These are phyloP conservation scores for Zosterops borbonicus DNA, from an alignment of 2,113 vertebrate genomes.

Conservation along the genomic window DNA sequence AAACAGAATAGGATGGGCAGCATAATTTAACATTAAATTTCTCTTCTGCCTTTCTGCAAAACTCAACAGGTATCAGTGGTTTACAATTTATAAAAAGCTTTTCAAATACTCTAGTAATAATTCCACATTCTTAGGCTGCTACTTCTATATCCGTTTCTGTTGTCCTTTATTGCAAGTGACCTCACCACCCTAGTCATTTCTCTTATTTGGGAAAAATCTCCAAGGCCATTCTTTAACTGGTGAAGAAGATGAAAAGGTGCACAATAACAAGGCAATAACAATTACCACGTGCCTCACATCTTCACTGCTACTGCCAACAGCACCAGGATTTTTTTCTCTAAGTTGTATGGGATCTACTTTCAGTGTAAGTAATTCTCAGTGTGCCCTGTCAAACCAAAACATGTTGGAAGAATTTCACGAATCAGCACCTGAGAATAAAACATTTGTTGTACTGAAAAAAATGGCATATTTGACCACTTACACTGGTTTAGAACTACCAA, in stretches of 20 bases:
- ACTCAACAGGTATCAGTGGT: background rate
- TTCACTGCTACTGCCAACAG: background rate
- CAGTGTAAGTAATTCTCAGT: background rate
- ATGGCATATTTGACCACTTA: background rate
- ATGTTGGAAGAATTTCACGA: background rate
- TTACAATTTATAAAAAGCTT: background rate
- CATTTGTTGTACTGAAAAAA: background rate
- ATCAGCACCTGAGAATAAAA: background rate
- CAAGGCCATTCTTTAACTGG: background rate
- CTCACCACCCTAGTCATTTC: background rate
- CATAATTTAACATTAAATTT: background rate
- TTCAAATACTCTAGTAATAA: background rate
- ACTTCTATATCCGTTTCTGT: background rate
- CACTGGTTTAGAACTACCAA: background rate
- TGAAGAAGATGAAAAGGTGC: background rate
- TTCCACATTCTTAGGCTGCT: background rate
- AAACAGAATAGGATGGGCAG: background rate
- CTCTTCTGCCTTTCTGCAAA: background rate
- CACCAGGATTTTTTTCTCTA: background rate
- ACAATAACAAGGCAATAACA: background rate
- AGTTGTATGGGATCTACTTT: background rate
- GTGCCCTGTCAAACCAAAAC: background rate
- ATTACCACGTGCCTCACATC: background rate
- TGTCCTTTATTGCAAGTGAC: background rate
- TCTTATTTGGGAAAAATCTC: background rate